Percentiles rank a stretch among this genome's conserved stretches.
Evolutionary conservation across 2,113 vertebrate species (phyloP).

Genomic region (Nyctereutes procyonoides): DNA sequence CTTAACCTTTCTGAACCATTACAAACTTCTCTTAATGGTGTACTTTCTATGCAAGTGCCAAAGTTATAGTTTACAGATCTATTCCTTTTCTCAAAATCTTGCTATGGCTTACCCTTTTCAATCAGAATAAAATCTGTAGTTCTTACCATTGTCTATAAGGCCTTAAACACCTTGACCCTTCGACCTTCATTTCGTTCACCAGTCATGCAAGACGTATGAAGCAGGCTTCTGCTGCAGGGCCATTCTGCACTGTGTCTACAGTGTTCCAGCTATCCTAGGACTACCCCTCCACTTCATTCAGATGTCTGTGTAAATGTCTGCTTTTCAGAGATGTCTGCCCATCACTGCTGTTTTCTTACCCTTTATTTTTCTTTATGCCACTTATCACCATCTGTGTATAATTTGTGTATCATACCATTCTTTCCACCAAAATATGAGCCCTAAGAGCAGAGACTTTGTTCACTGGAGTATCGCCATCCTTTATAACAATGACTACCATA

Average conservation of each 20-base stretch:
- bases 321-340: not conserved
- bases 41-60: not conserved
- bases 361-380: not conserved
- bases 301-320: not conserved
- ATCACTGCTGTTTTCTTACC: not conserved
- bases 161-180: not conserved
- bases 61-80: not conserved
- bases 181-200: not conserved
- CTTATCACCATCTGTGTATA: not conserved
- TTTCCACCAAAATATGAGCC: not conserved
- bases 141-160: not conserved
- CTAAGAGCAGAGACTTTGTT: not conserved
- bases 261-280: rapidly evolving
- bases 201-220: no score
- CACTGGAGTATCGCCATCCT: not conserved
- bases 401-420: not conserved
- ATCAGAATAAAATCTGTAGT: not conserved
- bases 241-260: not conserved
- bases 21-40: not conserved
- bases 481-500: not conserved
- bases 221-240: rapidly evolving
- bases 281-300: not conserved
- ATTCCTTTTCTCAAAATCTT: not conserved
- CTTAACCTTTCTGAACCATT: not conserved
- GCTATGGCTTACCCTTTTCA: not conserved